Conservation (phyloP, 1,140 invertebrate species). For the Elysia chlorotica region DNA sequence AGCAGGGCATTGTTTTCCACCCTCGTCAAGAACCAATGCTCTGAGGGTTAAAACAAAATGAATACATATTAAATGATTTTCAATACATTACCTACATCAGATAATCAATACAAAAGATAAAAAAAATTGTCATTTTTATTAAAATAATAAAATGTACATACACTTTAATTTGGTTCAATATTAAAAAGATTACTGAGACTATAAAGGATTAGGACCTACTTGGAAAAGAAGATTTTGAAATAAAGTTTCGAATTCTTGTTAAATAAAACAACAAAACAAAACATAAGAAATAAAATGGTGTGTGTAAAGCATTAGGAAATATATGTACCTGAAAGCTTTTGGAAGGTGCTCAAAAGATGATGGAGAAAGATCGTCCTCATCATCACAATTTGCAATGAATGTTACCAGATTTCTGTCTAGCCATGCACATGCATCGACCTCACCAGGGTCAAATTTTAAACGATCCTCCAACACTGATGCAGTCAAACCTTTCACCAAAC, state of each 20-base stretch:
- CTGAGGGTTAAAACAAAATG: constrained; percentile 22
- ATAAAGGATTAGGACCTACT: too few relatives aligned
- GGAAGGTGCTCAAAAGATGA: constrained; percentile 4
- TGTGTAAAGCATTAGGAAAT: constrained; percentile 6
- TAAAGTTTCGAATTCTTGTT: too few relatives aligned
- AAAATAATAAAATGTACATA: too few relatives aligned
- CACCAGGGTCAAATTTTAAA: constrained; percentile 34
- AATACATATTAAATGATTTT: too few relatives aligned
- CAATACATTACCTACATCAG: too few relatives aligned
- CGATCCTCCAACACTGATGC: constrained; percentile 25
- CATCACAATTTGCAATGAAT: constrained; percentile 29
- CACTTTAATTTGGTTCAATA: too few relatives aligned
- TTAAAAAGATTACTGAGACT: too few relatives aligned
- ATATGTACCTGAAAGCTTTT: constrained; percentile 17
- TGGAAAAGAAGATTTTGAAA: too few relatives aligned
- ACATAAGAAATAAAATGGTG: too few relatives aligned
- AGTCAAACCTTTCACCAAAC: constrained; percentile 30
- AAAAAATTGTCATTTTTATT: too few relatives aligned
- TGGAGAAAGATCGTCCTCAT: constrained; percentile 21
- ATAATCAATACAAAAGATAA: too few relatives aligned
- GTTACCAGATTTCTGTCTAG: constrained; percentile 26
- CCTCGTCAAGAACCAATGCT: constrained; percentile 29
- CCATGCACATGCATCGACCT: constrained; percentile 37
- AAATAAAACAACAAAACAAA: too few relatives aligned
- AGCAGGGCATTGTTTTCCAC: constrained; percentile 23